Conservation (phyloP, 2,797 vertebrate genomes). For the Poeciliopsis presidionis region DNA sequence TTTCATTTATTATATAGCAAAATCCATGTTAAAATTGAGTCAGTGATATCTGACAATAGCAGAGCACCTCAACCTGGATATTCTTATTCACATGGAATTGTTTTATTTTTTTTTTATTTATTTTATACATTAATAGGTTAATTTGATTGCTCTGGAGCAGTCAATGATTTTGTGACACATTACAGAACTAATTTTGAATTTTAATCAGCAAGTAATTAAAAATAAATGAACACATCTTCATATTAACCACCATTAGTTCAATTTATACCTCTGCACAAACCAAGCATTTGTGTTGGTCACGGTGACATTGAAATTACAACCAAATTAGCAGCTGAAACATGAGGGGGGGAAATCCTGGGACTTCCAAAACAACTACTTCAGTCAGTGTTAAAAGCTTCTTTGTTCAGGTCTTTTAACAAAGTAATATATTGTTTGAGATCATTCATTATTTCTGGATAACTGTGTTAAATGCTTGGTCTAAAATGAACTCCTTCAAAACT, state of each 20-base stretch:
- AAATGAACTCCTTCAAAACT: background rate
- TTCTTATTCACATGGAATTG: background rate
- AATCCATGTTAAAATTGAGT: background rate
- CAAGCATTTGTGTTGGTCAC: background rate
- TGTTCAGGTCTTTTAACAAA: background rate
- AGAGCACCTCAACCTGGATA: background rate
- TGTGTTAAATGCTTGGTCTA: background rate
- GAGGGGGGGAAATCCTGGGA: background rate
- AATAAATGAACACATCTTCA: background rate
- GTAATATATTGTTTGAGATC: background rate
- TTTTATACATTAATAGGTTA: background rate
- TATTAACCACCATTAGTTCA: background rate
- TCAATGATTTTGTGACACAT: background rate
- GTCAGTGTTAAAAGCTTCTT: background rate
- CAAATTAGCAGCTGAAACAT: background rate
- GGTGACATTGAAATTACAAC: background rate
- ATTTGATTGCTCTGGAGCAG: background rate
- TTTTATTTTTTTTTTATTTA: background rate
- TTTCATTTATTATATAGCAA: background rate
- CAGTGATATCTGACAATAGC: background rate
- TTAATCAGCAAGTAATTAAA: background rate
- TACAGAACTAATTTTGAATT: background rate
- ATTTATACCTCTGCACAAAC: background rate
- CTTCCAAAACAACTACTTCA: background rate
- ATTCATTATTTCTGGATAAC: background rate